Conservation (phyloP, 2,797 vertebrate species). For the Centroberyx gerrardi region DNA sequence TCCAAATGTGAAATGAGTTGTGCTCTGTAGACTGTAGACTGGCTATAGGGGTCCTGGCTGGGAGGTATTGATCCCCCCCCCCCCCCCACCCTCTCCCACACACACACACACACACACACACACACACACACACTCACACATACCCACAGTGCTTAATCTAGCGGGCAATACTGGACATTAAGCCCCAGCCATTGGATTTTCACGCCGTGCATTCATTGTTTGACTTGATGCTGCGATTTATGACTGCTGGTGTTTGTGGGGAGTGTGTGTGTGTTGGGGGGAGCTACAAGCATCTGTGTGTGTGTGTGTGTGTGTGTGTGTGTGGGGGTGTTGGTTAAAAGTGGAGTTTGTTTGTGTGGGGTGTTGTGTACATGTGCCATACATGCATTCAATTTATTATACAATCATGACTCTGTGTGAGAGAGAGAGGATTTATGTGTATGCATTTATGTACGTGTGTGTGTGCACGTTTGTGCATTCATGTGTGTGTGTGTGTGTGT, state of each 20-base stretch:
- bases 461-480: not conserved
- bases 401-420: slow-evolving; percentile 18
- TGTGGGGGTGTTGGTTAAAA: slow-evolving; percentile 23
- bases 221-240: slow-evolving; percentile 82
- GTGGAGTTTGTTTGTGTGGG: not conserved
- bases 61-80: slow-evolving; percentile 70
- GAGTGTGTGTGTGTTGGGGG: not conserved
- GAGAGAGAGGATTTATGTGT: slow-evolving; percentile 13
- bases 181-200: slow-evolving; percentile 67
- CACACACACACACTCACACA: slow-evolving; percentile 41
- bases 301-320: slow-evolving; percentile 1
- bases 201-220: slow-evolving; percentile 78
- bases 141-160: slow-evolving; percentile 72
- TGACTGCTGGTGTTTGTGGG: slow-evolving; percentile 63
- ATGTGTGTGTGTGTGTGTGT: slow-evolving; percentile 1
- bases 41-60: slow-evolving; percentile 57
- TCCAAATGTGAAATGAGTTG: slow-evolving; percentile 79
- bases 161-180: slow-evolving; percentile 67
- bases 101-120: slow-evolving; percentile 36
- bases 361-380: too few relatives aligned
- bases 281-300: not conserved
- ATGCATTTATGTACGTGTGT: not conserved
- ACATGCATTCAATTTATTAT: slow-evolving; percentile 27
- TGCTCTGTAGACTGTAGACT: slow-evolving; percentile 51
- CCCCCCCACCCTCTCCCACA: slow-evolving; percentile 8